Evolutionary conservation across 1,140 invertebrate genomes (phyloP).

Genomic region (Ceratoteleas bidentatus): DNA sequence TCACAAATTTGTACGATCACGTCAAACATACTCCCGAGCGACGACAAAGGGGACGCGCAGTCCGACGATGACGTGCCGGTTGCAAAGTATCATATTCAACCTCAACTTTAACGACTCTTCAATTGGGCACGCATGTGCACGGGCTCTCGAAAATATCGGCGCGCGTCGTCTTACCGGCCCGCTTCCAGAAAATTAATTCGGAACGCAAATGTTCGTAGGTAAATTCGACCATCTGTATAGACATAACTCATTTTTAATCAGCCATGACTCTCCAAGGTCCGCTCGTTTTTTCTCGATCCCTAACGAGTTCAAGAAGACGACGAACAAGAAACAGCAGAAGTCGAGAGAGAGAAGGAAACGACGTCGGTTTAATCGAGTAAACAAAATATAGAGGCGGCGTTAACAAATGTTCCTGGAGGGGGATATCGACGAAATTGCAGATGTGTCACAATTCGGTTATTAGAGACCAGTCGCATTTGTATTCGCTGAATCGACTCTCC

Average conservation of each 20-base stretch:
- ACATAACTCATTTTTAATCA: slow-evolving; percentile 60
- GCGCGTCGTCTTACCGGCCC: neutral
- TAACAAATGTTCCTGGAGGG: no score
- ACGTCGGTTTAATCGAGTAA: no score
- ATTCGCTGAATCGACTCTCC: slow-evolving; percentile 50
- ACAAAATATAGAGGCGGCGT: no score
- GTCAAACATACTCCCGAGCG: slow-evolving; percentile 25
- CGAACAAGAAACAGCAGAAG: no score
- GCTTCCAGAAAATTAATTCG: slow-evolving; percentile 60
- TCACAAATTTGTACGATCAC: slow-evolving; percentile 57
- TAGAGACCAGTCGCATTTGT: slow-evolving; percentile 38
- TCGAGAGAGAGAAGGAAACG: no score
- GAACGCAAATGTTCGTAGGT: slow-evolving; percentile 54
- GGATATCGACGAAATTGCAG: slow-evolving; percentile 23
- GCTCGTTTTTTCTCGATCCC: slow-evolving; percentile 15
- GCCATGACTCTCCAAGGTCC: slow-evolving; percentile 30
- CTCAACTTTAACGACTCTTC: slow-evolving; percentile 26
- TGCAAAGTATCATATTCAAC: slow-evolving; percentile 21
- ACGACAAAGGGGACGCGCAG: slow-evolving; percentile 9
- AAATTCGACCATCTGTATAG: slow-evolving; percentile 54
- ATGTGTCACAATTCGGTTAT: slow-evolving; percentile 37
- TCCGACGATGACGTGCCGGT: slow-evolving; percentile 12
- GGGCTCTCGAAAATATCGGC: slow-evolving; percentile 8
- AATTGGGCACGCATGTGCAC: slow-evolving; percentile 44
- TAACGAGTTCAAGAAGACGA: slow-evolving; percentile 20